Base-by-base conservation (phyloP, 2,113 vertebrate genomes). In the Phycodurus eques region DNA sequence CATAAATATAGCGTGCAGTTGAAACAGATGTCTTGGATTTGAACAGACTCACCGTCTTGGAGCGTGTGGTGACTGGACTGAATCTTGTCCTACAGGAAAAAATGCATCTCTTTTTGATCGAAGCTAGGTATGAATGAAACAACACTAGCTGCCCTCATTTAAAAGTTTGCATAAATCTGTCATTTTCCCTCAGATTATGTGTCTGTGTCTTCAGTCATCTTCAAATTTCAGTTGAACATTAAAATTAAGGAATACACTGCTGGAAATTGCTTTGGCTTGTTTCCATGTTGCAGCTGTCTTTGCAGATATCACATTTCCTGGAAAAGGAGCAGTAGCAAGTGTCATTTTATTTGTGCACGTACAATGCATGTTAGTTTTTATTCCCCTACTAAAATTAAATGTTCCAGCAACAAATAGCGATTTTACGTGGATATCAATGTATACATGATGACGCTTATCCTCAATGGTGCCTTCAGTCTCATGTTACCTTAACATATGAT, bases 281-380 rank as follows among this genome's bases (percentile, higher is more conserved):
- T 43, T 65, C 20, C 19, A 13, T 27, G 5, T 27, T 27, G 64
- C 27, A 63, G 61, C 61, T 67, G 22, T 67, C 44, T 33, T 44
- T 67, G n/a, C 63, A 66, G n/a, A 66, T 66, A 43, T 47, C 51
- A 53, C 19, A 54, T 57, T 67, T 56, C 33, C n/a, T 53, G 8
- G 22, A 19, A 27, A 22, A 2, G 9, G 10, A 57, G 14, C 33
- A 43, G 57, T 33, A 51, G 27, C 7, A 2, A 15, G 12, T 62
- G 44, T 61, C 33, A 14, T 60, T 65, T 54, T 43, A 15, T 8
- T 33, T 22, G 31, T 19, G 9, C 43, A 31, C 7, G 54, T 46
- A 10, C 19, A 65, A 20, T 46, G 19, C 39, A n/a, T 20, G 42
- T 65, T 27, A 27, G 27, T 27, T 27, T 27, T 27, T 27, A 27